Evolutionary conservation across 2,888 invertebrate species (phyloP).

Genomic region (Chaetogeoica ovagalla): DNA sequence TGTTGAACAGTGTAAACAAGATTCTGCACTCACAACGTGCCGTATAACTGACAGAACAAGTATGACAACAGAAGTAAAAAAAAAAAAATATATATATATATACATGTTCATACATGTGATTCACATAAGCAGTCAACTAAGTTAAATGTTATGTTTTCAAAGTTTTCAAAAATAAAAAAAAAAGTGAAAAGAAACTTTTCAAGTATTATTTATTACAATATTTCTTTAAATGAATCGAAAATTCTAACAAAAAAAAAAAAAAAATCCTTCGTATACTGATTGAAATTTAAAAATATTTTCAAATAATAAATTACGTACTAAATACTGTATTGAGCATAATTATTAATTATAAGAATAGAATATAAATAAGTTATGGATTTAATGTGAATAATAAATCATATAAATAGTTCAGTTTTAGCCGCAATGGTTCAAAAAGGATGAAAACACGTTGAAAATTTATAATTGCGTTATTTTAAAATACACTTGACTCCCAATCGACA

Average conservation of each 20-base stretch:
- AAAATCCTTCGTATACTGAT: not conserved
- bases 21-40: slow-evolving; percentile 23
- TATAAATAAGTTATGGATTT: no score
- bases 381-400: no score
- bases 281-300: not conserved
- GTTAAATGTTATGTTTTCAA: slow-evolving; percentile 34
- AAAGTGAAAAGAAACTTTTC: slow-evolving; percentile 9
- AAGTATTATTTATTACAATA: slow-evolving; percentile 17
- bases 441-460: no score
- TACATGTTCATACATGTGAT: no score
- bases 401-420: no score
- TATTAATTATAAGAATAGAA: no score
- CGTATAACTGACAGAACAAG: slow-evolving; percentile 34
- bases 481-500: no score
- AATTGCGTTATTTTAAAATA: no score
- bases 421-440: no score
- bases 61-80: slow-evolving; percentile 26
- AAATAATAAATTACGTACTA: not conserved
- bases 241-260: not conserved
- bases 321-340: no score
- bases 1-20: slow-evolving; percentile 9
- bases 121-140: slow-evolving; percentile 21
- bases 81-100: slow-evolving; percentile 19
- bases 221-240: slow-evolving; percentile 3
- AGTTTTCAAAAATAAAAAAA: not conserved